Conservation (phyloP, 2,113 vertebrate genomes). For the Dendropsophus ebraccatus region DNA sequence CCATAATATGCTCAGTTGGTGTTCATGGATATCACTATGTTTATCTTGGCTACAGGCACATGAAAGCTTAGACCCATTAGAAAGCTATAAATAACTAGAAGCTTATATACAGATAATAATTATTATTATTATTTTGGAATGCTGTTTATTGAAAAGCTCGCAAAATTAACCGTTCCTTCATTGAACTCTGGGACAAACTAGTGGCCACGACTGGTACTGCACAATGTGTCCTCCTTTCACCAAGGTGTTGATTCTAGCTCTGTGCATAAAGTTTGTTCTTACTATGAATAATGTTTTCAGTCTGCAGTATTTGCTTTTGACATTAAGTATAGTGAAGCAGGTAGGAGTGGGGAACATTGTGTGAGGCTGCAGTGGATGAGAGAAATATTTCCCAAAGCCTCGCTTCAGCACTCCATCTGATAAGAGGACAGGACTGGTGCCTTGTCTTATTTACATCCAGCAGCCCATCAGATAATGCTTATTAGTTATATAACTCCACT, state of each 20-base stretch:
- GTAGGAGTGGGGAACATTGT: neutral
- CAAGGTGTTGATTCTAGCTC: neutral
- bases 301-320: neutral
- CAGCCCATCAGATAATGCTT: neutral
- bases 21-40: constrained; percentile 1
- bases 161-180: neutral
- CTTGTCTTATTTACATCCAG: neutral
- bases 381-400: neutral
- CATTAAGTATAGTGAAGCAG: neutral
- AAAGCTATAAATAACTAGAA: neutral
- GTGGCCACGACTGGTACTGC: neutral
- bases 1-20: neutral
- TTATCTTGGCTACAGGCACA: neutral
- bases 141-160: neutral
- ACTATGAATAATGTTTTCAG: neutral
- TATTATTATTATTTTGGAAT: neutral
- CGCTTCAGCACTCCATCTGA: neutral
- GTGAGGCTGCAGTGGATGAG: neutral
- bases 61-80: neutral
- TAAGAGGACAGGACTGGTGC: neutral
- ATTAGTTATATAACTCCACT: neutral
- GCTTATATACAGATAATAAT: neutral
- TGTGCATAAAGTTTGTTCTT: too few species aligned
- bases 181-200: neutral
- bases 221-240: neutral